Evolutionary conservation across 2,888 invertebrate genomes (phyloP).

Genomic region (Automeris io): DNA sequence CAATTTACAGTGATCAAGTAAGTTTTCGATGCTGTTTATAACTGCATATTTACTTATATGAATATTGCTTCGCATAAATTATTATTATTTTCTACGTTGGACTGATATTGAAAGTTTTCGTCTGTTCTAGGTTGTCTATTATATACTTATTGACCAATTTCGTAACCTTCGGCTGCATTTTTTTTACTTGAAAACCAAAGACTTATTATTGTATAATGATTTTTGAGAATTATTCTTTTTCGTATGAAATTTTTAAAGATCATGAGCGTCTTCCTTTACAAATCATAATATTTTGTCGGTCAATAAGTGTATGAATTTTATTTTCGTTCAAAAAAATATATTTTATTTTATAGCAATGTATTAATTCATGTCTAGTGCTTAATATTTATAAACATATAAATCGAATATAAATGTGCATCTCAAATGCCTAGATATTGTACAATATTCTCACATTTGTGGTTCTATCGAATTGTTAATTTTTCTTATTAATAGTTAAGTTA

Average conservation of each 20-base stretch:
- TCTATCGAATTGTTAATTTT: constrained; percentile 65
- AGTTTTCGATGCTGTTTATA: constrained; percentile 40
- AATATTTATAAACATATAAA: constrained; percentile 53
- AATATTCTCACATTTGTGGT: constrained; percentile 64
- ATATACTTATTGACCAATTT: constrained; percentile 55
- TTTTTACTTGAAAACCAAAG: constrained; percentile 63
- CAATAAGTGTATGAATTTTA: constrained; percentile 52
- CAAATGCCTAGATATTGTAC: constrained; percentile 74
- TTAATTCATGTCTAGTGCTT: constrained; percentile 63
- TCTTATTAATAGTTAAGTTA: constrained; percentile 62
- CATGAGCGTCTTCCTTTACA: constrained; percentile 50
- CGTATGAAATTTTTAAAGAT: constrained; percentile 30
- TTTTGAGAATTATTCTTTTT: constrained; percentile 43
- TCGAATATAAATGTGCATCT: constrained; percentile 52
- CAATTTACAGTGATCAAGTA: constrained; percentile 35
- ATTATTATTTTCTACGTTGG: constrained; percentile 29
- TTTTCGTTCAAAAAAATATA: constrained; percentile 37
- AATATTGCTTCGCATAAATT: constrained; percentile 23
- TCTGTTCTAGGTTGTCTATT: constrained; percentile 46
- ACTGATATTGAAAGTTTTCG: constrained; percentile 56
- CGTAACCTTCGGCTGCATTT: constrained; percentile 44
- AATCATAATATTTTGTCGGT: constrained; percentile 29
- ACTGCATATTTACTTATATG: constrained; percentile 26
- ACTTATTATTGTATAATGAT: constrained; percentile 41
- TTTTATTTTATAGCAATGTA: constrained; percentile 42